phyloP scores from a whole-genome alignment of 1,140 invertebrate genomes.

The Agrilus planipennis region DNA sequence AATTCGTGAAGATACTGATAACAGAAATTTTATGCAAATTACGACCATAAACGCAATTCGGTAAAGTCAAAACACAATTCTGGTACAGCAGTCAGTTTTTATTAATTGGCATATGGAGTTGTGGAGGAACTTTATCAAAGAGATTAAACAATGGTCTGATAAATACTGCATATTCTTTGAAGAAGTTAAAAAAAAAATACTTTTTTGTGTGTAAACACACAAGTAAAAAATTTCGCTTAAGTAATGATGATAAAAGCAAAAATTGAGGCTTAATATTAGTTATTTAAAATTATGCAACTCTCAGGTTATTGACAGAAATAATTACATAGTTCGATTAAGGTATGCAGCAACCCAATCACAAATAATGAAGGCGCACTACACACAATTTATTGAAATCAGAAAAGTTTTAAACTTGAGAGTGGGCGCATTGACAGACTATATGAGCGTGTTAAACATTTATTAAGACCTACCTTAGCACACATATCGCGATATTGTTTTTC shows the following conservation, averaged over 20 bases:
- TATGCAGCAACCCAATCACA: neutral
- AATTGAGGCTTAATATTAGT: neutral
- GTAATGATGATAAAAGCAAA: conserved; percentile 3
- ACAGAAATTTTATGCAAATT: too few species aligned
- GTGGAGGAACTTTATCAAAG: too few species aligned
- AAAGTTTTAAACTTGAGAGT: conserved; percentile 1
- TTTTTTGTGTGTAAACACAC: too few species aligned
- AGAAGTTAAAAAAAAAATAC: too few species aligned
- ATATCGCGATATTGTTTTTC: conserved; percentile 57
- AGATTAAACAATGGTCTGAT: too few species aligned
- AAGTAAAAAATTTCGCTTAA: too few species aligned
- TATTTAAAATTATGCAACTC: neutral
- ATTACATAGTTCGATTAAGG: neutral
- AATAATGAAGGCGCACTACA: neutral
- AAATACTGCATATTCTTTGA: too few species aligned
- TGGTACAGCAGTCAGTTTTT: too few species aligned
- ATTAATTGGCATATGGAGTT: too few species aligned
- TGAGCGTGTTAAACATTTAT: conserved; percentile 4
- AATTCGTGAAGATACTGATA: too few species aligned
- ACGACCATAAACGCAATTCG: too few species aligned
- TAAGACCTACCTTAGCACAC: conserved; percentile 50
- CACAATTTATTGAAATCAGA: neutral
- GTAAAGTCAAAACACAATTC: too few species aligned
- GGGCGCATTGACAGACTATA: conserved; percentile 20
- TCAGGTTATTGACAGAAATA: neutral